These are phyloP conservation scores for Lasiurus cinereus DNA, from an alignment of 2,113 vertebrate species.

Conservation along the genomic window DNA sequence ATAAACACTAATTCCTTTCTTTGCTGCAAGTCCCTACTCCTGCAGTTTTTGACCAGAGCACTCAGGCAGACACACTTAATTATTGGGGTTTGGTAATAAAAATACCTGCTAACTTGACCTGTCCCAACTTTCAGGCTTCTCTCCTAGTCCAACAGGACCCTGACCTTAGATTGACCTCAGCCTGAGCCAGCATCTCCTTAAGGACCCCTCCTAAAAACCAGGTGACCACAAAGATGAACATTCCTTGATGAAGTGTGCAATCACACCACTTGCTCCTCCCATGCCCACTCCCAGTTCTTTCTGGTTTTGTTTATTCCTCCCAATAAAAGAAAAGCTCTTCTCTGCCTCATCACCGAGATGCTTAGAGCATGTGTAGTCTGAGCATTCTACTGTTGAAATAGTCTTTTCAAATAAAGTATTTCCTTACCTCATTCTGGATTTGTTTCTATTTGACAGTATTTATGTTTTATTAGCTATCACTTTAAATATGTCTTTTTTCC, in stretches of 20 bases:
- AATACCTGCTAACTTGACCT: background rate
- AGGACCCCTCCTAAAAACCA: background rate
- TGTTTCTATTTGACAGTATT: slow-evolving; percentile 12
- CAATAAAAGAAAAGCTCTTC: background rate
- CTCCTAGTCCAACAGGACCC: background rate
- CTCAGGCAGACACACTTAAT: background rate
- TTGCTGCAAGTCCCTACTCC: background rate
- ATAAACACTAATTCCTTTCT: background rate
- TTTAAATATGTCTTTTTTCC: slow-evolving; percentile 33
- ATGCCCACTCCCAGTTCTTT: background rate
- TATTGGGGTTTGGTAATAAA: background rate
- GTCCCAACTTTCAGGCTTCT: background rate
- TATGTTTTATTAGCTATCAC: background rate
- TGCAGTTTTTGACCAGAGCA: background rate
- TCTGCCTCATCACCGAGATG: background rate
- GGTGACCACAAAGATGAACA: background rate
- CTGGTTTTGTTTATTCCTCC: background rate
- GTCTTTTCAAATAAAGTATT: slow-evolving; percentile 21
- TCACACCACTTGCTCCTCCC: background rate
- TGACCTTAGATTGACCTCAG: background rate
- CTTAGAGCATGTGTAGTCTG: background rate
- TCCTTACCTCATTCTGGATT: background rate
- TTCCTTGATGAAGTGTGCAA: background rate
- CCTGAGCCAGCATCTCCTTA: background rate
- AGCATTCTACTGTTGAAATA: background rate